A percentile compares a stretch with the other conserved stretches of the same genome.
Evolutionary conservation across 64 coral and sea anemone species (phyloP).

Genomic region (Stylophora pistillata): DNA sequence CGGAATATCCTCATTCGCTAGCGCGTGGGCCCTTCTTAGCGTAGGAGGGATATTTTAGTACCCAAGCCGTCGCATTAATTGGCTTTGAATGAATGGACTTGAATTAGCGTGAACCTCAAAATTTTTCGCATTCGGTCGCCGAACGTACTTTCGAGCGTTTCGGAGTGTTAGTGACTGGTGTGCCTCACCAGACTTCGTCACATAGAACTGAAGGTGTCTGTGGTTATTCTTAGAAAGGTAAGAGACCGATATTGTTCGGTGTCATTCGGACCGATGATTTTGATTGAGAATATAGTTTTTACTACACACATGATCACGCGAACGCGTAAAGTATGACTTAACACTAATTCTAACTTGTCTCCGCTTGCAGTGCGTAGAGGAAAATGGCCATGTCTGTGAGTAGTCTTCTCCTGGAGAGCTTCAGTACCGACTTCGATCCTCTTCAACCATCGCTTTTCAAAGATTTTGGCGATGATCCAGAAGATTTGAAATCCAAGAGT

Average conservation of each 20-base stretch:
- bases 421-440: slow-evolving; percentile 68
- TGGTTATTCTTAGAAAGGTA: slow-evolving; percentile 25
- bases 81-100: slow-evolving; percentile 76
- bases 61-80: slow-evolving; percentile 50
- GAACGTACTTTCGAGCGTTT: slow-evolving; percentile 22
- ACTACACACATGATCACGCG: slow-evolving; percentile 42
- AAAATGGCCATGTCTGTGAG: slow-evolving; percentile 18
- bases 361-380: slow-evolving; percentile 10
- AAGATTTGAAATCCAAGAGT: slow-evolving; percentile 61
- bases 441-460: slow-evolving; percentile 85
- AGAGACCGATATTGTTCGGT: slow-evolving; percentile 21
- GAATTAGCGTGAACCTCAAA: slow-evolving; percentile 58
- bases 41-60: slow-evolving; percentile 43
- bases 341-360: slow-evolving; percentile 11
- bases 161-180: slow-evolving; percentile 10
- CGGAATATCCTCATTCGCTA: slow-evolving; percentile 30
- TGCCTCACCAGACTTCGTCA: slow-evolving; percentile 7
- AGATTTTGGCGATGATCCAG: slow-evolving; percentile 79
- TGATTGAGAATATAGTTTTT: slow-evolving; percentile 29
- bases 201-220: background rate
- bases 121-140: slow-evolving; percentile 62
- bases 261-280: slow-evolving; percentile 18
- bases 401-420: slow-evolving; percentile 59
- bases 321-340: slow-evolving; percentile 20
- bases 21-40: slow-evolving; percentile 23